Evolutionary conservation across 1,140 invertebrate species (phyloP), one percentile per base, ranked within the genome.

Genomic region (Ridgeia piscesae): DNA sequence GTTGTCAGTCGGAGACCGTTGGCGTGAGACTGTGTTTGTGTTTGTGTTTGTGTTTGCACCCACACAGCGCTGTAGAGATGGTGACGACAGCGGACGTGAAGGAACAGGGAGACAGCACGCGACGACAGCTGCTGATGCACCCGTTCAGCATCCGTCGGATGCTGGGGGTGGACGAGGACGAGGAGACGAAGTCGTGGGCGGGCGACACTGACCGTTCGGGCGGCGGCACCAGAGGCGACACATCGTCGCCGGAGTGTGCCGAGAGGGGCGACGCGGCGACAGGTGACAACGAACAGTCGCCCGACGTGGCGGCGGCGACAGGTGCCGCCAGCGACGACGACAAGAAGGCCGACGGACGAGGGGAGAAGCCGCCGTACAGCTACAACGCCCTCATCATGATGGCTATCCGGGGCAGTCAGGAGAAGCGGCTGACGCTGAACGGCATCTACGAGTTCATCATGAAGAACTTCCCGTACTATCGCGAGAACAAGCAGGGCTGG

Each of bases 391-490:
- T 99, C 17, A 99, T 99, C 94, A 99, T 99, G 98, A 99, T 99
- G 99, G 99, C 99, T 21, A 99, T 99, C 34, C 96, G 98, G 9
- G 97, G 98, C 94, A 99, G 98, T 95, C 97, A 98, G 0, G 98
- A 99, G 94, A 99, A 99, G 95, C 96, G 99, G 33, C 97, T 99
- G 0, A 99, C 99, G 0, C 96, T 99, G 0, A 99, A 99, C 95
- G 99, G 99, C n/a, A 99, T 99, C 94, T 99, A 99, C 96, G 99
- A 99, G 95, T 99, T 99, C 96, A 99, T 99, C 93, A 99, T 99
- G 98, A 98, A 98, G 93, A 98, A 99, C 95, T 99, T 99, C 95
- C 99, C 99, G 0, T 99, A 99, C 95, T 99, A 99, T 95, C 97
- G 98, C 89, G 98, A 99, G 94, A 99, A 99, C 96, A 99, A 99